These are phyloP conservation scores for Girardinus metallicus DNA, from an alignment of 2,797 vertebrate species.

Conservation along the genomic window DNA sequence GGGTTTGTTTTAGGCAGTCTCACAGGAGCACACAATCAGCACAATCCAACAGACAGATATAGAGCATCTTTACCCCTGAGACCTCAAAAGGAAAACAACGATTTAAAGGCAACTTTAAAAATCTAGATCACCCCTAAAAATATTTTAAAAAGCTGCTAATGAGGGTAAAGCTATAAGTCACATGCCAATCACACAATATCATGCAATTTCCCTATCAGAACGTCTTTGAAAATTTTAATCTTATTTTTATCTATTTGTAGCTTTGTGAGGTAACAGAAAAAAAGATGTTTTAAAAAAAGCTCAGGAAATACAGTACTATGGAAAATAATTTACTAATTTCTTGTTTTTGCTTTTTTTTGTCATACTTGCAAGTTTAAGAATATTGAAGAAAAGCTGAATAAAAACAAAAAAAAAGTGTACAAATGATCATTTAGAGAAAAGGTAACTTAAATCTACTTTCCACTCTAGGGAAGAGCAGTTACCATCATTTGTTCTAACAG, in stretches of 20 bases:
- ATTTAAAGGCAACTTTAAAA: conserved; percentile 41
- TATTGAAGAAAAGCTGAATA: background rate
- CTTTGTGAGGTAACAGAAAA: background rate
- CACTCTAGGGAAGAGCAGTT: background rate
- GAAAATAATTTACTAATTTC: background rate
- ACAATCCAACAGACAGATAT: conserved; percentile 62
- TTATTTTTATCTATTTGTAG: background rate
- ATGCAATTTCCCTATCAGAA: background rate
- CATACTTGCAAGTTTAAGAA: background rate
- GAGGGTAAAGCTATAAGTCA: background rate
- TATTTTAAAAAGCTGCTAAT: background rate
- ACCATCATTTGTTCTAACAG: background rate
- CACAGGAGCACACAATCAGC: conserved; percentile 34
- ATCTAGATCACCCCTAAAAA: conserved; percentile 47
- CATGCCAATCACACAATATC: background rate
- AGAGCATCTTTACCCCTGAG: conserved; percentile 57
- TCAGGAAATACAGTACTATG: background rate
- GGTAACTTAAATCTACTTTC: background rate
- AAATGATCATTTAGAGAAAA: background rate
- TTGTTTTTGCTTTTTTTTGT: background rate
- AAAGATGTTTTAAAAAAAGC: background rate
- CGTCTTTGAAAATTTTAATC: background rate
- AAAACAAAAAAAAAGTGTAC: background rate
- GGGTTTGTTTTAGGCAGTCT: conserved; percentile 32
- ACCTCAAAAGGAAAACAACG: conserved; percentile 45